Conservation (phyloP, 2,797 vertebrate species). For the Allobates femoralis region DNA sequence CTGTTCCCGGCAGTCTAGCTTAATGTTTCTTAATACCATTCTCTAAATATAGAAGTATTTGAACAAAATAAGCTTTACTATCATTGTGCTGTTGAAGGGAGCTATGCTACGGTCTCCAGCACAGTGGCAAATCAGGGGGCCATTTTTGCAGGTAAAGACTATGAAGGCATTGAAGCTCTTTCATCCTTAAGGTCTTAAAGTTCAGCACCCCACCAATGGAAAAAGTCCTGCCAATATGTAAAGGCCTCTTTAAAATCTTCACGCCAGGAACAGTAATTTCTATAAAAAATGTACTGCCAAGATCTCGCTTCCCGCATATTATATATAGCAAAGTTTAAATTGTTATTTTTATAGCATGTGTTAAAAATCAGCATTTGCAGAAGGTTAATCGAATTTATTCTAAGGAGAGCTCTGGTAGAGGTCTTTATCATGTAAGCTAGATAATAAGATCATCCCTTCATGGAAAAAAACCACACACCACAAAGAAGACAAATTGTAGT, state of each 20-base stretch:
- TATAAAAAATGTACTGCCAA: too few relatives aligned
- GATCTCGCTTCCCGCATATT: not conserved
- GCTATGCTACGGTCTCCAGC: too few relatives aligned
- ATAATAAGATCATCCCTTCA: slow-evolving; percentile 18
- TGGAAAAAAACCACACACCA: slow-evolving; percentile 15
- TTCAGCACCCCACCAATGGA: too few relatives aligned
- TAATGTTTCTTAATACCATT: not conserved
- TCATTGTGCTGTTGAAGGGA: too few relatives aligned
- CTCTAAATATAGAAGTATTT: not conserved
- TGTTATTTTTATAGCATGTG: slow-evolving; percentile 2
- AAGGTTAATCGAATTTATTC: slow-evolving; percentile 9
- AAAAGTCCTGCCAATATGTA: too few relatives aligned
- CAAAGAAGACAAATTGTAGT: slow-evolving; percentile 30
- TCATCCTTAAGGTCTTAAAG: too few relatives aligned
- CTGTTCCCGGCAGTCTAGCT: too few relatives aligned
- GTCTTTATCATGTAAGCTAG: not conserved
- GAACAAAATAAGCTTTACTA: not conserved
- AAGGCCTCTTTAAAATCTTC: too few relatives aligned
- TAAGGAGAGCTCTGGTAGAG: not conserved
- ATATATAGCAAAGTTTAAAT: not conserved
- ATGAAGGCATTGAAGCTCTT: too few relatives aligned
- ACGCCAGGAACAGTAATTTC: not conserved
- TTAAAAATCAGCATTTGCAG: slow-evolving; percentile 12
- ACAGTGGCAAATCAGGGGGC: too few relatives aligned
- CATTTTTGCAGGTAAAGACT: too few relatives aligned